Base-by-base conservation (phyloP, 2,888 invertebrate genomes). In the Lampropteryx suffumata region DNA sequence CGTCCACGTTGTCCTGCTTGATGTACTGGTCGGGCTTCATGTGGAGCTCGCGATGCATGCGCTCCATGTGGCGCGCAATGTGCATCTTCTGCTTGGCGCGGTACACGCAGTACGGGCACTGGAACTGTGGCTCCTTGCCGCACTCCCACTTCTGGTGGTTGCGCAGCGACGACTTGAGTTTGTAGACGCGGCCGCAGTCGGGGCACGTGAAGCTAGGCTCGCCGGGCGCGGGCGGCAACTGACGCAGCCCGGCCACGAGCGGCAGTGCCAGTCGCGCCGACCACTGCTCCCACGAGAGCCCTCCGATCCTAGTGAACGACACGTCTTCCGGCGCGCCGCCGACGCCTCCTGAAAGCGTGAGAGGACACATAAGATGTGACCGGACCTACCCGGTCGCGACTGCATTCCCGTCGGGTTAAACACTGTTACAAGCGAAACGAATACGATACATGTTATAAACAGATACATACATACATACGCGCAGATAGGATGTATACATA, bases 111-210 rank as follows among this genome's bases (percentile, higher is more conserved):
- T 94, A 95, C 13, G 94, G 94, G 79, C 96, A 96, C 75, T 94
- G 94, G 81, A 95, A 95, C 82, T 95, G 95, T 12, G 95, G 95
- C 82, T 95, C 95, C 80, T 95, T 95, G 73, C 95, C 95, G 82
- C 95, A 95, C 84, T 95, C 95, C 95, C 95, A 95, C 82, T 95
- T 95, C 90, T 95, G 95, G 77, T 95, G 95, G 81, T 95, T 95
- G 56, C 95, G 92, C 69, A 95, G 87, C 53, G 96, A 96, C 65
- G 96, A 96, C 86, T 96, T 96, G 64, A 96, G 92, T 82, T 96
- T 96, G 89, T 97, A 97, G 59, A 95, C 93, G 62, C 96, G 92
- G 55, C 95, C 96, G 84, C 97, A 97, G 71, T 95, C 95, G 46
- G 94, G 93, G 83, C 96, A 96, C 51, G 93, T 92, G 91, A 95